phyloP scores from a whole-genome alignment of 2,113 vertebrate genomes.

The Columbina picui region DNA sequence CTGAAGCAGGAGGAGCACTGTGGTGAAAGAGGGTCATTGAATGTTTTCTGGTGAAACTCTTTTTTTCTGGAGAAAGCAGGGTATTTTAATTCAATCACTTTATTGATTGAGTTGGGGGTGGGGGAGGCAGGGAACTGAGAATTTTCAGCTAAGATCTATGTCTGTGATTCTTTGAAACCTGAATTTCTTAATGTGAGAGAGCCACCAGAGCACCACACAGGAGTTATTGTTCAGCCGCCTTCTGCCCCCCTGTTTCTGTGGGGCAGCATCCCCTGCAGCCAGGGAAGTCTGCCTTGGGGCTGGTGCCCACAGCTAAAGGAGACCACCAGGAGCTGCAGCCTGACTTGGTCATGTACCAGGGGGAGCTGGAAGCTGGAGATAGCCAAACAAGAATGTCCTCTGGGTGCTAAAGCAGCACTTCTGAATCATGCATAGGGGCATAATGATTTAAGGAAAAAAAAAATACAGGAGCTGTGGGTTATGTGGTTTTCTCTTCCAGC shows the following conservation, averaged over 20 bases:
- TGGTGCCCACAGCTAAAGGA: neutral
- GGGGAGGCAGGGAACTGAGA: neutral
- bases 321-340: neutral
- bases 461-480: neutral
- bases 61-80: neutral
- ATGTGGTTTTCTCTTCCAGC: neutral
- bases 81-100: neutral
- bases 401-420: neutral
- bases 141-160: neutral
- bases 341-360: fast-evolving
- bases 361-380: neutral
- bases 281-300: neutral
- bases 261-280: neutral
- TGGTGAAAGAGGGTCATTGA: neutral
- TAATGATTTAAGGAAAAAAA: neutral
- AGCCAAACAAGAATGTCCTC: neutral
- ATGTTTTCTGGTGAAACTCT: neutral
- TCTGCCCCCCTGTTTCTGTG: neutral
- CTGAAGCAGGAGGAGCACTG: neutral
- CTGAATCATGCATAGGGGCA: neutral
- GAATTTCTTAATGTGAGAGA: neutral
- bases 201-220: neutral
- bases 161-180: neutral
- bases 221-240: neutral
- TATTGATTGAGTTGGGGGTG: neutral